Conservation (phyloP, 2,113 vertebrate species). For the Macquaria ambigua region DNA sequence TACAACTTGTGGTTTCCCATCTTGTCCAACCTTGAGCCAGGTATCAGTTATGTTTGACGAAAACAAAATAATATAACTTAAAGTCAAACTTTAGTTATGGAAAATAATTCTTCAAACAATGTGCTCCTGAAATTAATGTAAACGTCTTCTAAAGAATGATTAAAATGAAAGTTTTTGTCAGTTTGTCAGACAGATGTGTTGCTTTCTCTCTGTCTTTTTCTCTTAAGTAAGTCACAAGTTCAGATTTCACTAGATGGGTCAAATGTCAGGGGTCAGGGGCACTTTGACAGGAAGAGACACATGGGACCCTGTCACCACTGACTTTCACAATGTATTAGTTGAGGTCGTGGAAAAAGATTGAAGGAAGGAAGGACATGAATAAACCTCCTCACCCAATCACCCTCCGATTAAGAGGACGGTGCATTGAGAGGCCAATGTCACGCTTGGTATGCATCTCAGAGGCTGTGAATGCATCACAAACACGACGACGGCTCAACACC, state of each 20-base stretch:
- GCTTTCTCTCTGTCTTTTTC: not conserved
- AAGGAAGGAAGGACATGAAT: too few species aligned
- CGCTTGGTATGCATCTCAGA: slow-evolving; percentile 5
- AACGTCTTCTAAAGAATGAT: too few species aligned
- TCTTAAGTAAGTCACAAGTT: not conserved
- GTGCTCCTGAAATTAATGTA: too few species aligned
- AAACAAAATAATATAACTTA: too few species aligned
- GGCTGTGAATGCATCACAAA: not conserved
- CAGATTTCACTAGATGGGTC: not conserved
- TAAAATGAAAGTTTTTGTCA: too few species aligned
- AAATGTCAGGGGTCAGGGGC: not conserved
- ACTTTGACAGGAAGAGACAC: not conserved
- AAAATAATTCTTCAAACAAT: too few species aligned
- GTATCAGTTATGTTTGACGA: too few species aligned
- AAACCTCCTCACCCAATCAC: not conserved
- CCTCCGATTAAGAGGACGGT: not conserved
- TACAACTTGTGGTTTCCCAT: too few species aligned
- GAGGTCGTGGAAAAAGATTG: not conserved
- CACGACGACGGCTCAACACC: not conserved
- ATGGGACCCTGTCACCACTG: not conserved
- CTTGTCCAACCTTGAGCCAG: too few species aligned
- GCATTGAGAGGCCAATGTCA: not conserved
- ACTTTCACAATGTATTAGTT: not conserved
- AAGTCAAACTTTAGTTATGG: too few species aligned
- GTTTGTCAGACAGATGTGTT: too few species aligned